Base-by-base conservation (phyloP, 2,113 vertebrate species). In the Puntigrus tetrazona region DNA sequence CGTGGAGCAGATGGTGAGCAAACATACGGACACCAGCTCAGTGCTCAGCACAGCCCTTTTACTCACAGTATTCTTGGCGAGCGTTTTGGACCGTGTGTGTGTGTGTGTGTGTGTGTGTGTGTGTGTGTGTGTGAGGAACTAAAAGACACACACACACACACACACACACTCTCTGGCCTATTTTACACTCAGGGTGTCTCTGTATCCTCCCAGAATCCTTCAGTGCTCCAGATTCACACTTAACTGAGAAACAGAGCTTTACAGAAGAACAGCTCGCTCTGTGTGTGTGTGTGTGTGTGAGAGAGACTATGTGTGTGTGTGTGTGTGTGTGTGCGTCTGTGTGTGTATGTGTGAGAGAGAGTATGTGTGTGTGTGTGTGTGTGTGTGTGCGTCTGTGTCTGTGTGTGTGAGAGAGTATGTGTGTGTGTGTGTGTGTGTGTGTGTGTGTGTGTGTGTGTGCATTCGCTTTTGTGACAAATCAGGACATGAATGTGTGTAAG, bases 181-280 rank as follows among this genome's bases (percentile, higher is more conserved):
- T 72, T 79, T 85, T 18, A 45, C 76, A 13, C 84, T n/a, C 27
- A 45, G 36, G 2, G 36, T 45, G 22, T 74, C 41, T 47, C 20
- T 78, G 22, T 69, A 65, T 63, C 45, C 61, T 81, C 84, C 25
- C 76, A 31, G 67, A 18, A 22, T 61, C 63, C 31, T 52, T 36
- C 34, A 63, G 34, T 87, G 86, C 13, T 81, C 86, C 78, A 87
- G 57, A 84, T 87, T 25, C 63, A 70, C 1, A 2, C 43, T 70
- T 8, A 8, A n/a, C 1, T 20, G 34, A 43, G 7, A n/a, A 61
- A 78, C 31, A 38, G 41, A 63, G 31, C 9, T 18, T 36, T 69
- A 57, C 75, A 77, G n/a, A n/a, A n/a, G n/a, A n/a, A n/a, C n/a
- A n/a, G n/a, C n/a, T n/a, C n/a, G n/a, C n/a, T n/a, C n/a, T n/a